Evolutionary conservation across 2,888 invertebrate genomes (phyloP), one percentile per base, ranked within the genome.

Genomic region (Toxonevra muliebris): DNA sequence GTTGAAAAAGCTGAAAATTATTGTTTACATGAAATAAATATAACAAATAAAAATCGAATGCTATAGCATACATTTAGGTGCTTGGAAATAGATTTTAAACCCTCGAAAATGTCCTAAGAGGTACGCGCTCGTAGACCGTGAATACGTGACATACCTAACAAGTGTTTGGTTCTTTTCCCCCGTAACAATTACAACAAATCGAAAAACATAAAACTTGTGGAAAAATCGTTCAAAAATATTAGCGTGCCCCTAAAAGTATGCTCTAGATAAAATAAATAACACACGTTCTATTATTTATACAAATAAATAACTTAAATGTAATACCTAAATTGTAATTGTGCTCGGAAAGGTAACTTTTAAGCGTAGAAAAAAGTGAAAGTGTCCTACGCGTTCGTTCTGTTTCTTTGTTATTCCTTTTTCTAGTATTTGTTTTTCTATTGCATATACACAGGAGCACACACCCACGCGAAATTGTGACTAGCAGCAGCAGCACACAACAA

Each of bases 391-490:
- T 48, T 48, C 48, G 15, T 2, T 48, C 12, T 15, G 7, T 15
- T 52, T n/a, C 15, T 40, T 48, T 40, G 19, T 20, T 30, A n/a
- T 19, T 61, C 19, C n/a, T 73, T 73, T 72, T 71, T 64, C 57
- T 65, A 65, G 20, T 45, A 20, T n/a, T 45, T n/a, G 19, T 20
- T 53, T 55, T 42, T 13, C 57, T 53, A 42, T 41, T 17, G 50
- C 53, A 58, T 54, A 66, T 71, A 71, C 52, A 62, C 61, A 55
- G 17, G 61, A 63, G 66, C 61, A 55, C 61, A 48, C 61, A 55
- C 61, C 61, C 61, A 61, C 61, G 61, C 61, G 43, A n/a, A n/a
- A 15, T 8, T 15, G 13, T 48, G 48, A n/a, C n/a, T 1, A n/a
- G 48, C 8, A 15, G n/a, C 48, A 48, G 5, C 48, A 15, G 11